Evolutionary conservation across 2,113 vertebrate genomes (phyloP).

Genomic region (Pantherophis guttatus): DNA sequence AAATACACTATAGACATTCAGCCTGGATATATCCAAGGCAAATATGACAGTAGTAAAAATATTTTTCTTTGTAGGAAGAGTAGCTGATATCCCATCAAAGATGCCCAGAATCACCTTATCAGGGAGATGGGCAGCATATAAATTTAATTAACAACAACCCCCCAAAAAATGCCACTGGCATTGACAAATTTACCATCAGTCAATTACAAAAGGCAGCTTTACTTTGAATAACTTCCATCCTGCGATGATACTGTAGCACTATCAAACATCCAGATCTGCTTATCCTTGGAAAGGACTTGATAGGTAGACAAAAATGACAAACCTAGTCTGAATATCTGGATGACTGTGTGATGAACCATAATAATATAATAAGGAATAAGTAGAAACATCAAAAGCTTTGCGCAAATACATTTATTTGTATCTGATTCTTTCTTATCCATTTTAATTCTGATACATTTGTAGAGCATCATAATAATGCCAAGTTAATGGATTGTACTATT

Average conservation of each 20-base stretch:
- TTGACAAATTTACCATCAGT: not conserved
- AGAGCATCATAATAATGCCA: not conserved
- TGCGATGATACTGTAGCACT: not conserved
- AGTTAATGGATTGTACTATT: not conserved
- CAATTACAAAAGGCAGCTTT: not conserved
- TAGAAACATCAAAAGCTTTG: not conserved
- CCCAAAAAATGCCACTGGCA: not conserved
- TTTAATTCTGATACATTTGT: not conserved
- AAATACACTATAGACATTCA: not conserved
- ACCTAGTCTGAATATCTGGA: not conserved
- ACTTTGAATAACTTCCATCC: not conserved
- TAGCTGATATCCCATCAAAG: not conserved
- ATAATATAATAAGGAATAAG: not conserved
- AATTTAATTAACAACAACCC: not conserved
- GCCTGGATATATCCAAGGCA: not conserved
- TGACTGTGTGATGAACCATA: not conserved
- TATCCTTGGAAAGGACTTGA: not conserved
- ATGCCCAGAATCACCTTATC: not conserved
- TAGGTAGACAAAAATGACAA: not conserved
- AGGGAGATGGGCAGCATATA: not conserved
- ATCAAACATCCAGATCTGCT: not conserved
- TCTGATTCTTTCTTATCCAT: not conserved
- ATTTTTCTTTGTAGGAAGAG: not conserved
- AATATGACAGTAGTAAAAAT: not conserved
- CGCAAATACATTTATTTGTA: not conserved